Evolutionary conservation across 2,888 invertebrate species (phyloP).

Genomic region (Hylaea fasciaria): DNA sequence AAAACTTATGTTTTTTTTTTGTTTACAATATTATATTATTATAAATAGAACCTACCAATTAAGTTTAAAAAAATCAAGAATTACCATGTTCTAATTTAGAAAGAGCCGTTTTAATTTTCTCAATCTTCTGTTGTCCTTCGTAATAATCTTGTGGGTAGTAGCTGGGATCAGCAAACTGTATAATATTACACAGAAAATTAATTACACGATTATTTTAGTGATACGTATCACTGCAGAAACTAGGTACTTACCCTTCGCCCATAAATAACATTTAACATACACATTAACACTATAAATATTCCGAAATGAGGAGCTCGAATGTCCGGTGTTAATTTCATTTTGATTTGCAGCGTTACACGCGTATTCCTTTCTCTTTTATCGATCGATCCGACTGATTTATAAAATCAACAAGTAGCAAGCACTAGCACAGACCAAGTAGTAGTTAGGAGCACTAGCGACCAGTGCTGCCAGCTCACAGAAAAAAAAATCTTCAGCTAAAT

Average conservation of each 20-base stretch:
- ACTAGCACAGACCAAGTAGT: too few relatives aligned
- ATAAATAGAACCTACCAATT: too few relatives aligned
- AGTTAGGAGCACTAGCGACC: too few relatives aligned
- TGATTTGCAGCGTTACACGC: constrained; percentile 26
- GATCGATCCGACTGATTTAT: constrained; percentile 20
- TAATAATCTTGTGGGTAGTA: constrained; percentile 60
- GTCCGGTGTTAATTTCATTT: constrained; percentile 50
- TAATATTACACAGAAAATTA: constrained; percentile 1
- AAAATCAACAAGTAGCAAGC: constrained; percentile 25
- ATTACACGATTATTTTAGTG: constrained; percentile 7
- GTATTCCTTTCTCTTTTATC: constrained; percentile 31
- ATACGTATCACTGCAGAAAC: not conserved
- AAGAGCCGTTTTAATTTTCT: constrained; percentile 38
- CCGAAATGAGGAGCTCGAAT: constrained; percentile 41
- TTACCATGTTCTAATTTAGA: constrained; percentile 64
- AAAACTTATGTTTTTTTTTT: not conserved
- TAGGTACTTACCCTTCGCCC: constrained; percentile 60
- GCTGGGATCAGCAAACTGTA: constrained; percentile 63
- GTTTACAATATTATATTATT: too few relatives aligned
- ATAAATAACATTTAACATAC: constrained; percentile 48
- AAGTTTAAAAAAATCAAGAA: constrained; percentile 39
- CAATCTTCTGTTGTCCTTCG: constrained; percentile 39
- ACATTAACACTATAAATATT: constrained; percentile 50
- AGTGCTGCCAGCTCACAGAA: too few relatives aligned
- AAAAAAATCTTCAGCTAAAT: too few relatives aligned